phyloP scores from a whole-genome alignment of 2,888 invertebrate species.

The Zonitis immaculata region DNA sequence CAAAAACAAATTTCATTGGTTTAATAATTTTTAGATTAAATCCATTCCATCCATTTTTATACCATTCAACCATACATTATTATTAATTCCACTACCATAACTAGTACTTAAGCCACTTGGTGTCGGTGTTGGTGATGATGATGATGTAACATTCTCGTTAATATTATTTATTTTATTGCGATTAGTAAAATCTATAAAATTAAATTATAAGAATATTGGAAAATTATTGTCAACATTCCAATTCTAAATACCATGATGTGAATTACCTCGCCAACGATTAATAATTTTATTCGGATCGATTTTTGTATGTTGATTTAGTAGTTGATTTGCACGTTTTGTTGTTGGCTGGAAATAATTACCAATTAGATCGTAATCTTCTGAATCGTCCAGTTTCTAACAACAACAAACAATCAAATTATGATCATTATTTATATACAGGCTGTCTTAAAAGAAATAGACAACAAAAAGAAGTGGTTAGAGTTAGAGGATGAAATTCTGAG shows the following conservation, averaged over 20 bases:
- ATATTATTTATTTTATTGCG: slow-evolving; percentile 34
- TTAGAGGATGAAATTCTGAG: too few relatives aligned
- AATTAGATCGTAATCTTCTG: slow-evolving; percentile 57
- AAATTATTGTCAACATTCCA: too few relatives aligned
- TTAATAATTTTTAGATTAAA: not conserved
- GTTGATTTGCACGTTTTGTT: slow-evolving; percentile 55
- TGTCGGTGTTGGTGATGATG: slow-evolving; percentile 21
- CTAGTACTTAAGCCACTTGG: slow-evolving; percentile 18
- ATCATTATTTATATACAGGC: too few relatives aligned
- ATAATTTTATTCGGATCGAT: slow-evolving; percentile 53
- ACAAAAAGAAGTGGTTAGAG: too few relatives aligned
- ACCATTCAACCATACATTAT: slow-evolving; percentile 38
- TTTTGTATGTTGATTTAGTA: slow-evolving; percentile 55
- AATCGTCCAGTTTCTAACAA: slow-evolving; percentile 42
- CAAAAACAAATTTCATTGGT: not conserved
- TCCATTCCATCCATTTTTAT: not conserved
- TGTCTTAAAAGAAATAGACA: too few relatives aligned
- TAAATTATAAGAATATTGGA: not conserved
- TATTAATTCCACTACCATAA: slow-evolving; percentile 20
- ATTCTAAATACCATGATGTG: not conserved
- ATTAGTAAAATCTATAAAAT: slow-evolving; percentile 40
- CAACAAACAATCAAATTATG: too few relatives aligned
- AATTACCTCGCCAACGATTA: slow-evolving; percentile 53
- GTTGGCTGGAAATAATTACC: slow-evolving; percentile 68
- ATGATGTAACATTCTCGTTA: too few relatives aligned